phyloP scores from a whole-genome alignment of 2,797 vertebrate genomes.

The Anisognathus igniventris region DNA sequence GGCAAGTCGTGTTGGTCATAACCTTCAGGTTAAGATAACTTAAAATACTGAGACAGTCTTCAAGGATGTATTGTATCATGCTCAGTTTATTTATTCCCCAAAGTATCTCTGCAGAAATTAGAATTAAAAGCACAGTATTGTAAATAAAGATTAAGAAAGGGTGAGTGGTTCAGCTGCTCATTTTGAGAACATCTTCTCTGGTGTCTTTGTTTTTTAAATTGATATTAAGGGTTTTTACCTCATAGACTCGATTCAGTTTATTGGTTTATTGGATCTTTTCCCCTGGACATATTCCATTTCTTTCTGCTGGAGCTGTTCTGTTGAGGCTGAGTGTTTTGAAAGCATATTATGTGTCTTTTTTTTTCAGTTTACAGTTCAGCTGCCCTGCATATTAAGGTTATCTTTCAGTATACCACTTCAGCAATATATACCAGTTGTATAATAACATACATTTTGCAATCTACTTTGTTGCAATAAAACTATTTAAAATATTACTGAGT shows the following conservation, averaged over 20 bases:
- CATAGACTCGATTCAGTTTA: not conserved
- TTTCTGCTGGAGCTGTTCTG: not conserved
- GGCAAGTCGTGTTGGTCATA: not conserved
- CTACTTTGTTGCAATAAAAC: not conserved
- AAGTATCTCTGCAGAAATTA: not conserved
- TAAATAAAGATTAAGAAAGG: not conserved
- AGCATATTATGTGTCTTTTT: not conserved
- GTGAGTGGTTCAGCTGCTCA: not conserved
- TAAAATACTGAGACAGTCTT: not conserved
- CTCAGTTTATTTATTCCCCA: not conserved
- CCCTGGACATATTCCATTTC: not conserved
- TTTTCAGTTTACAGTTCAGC: not conserved
- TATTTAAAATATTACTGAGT: not conserved
- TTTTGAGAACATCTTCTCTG: not conserved
- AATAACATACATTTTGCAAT: not conserved
- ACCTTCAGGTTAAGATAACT: not conserved
- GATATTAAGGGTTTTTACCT: not conserved
- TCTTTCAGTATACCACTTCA: not conserved
- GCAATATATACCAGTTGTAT: not conserved
- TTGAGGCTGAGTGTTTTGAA: constrained; percentile 3
- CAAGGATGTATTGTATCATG: not conserved
- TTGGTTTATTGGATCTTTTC: constrained; percentile 7
- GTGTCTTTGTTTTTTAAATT: not conserved
- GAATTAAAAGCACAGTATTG: constrained; percentile 6
- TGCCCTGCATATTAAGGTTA: not conserved